Base-by-base conservation (phyloP, 2,888 invertebrate genomes). In the Tipula lateralis region DNA sequence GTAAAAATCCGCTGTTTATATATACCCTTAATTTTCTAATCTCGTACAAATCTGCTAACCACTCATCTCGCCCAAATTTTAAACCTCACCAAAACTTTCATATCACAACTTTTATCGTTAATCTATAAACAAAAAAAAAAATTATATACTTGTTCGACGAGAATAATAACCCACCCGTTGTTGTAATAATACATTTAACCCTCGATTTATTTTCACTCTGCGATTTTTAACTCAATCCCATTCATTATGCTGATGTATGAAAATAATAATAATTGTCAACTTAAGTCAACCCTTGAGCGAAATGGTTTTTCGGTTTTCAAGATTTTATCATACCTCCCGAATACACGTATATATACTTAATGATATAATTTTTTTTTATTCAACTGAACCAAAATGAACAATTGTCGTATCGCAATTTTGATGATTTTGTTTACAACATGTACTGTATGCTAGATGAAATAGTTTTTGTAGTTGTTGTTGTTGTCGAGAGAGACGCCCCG, bases 281-380 rank as follows among this genome's bases (percentile, higher is more conserved):
- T 66, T 66, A 66, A 66, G 66, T 24, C 66, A 66, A 66, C 66
- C 66, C 66, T 66, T 66, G 66, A 66, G 66, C 66, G 66, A 66
- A 66, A 66, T 66, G 66, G 7, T 24, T 66, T 66, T 66, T 66
- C 2, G 66, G 66, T 24, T 24, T 66, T 66, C 2, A 66, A 66
- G 66, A 66, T 66, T 66, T 66, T 66, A 66, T 66, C 66, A 24
- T 24, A 66, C 66, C 66, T 66, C 66, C 24, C 12, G 9, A 66
- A 66, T 7, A 66, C 44, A 44, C n/a, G 44, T 44, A 44, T 44
- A n/a, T n/a, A n/a, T n/a, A n/a, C n/a, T 39, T 39, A 12, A 2
- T 39, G 39, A 39, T 9, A 39, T 39, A 39, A 39, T 39, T 39
- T 39, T 39, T 39, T 39, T 39, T 39, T n/a, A n/a, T 44, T 44